A percentile compares a stretch with the other conserved stretches of the same genome.
phyloP scores from a whole-genome alignment of 2,797 vertebrate species.

The Leptatherina wallacei region DNA sequence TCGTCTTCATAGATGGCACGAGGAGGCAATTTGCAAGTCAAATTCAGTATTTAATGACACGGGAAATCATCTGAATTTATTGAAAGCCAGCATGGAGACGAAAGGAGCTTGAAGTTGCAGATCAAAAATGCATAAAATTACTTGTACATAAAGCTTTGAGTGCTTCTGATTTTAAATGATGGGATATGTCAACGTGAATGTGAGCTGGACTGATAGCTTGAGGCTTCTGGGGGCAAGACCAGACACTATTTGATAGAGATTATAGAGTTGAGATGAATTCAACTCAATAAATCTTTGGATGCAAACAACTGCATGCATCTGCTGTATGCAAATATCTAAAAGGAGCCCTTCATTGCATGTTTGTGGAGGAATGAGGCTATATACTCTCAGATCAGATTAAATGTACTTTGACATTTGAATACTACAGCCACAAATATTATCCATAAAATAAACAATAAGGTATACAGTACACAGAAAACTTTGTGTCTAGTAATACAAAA shows the following conservation, averaged over 20 bases:
- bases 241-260: slow-evolving; percentile 48
- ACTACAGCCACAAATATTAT: background rate
- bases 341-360: background rate
- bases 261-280: slow-evolving; percentile 38
- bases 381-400: background rate
- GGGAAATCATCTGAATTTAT: slow-evolving; percentile 76
- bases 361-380: background rate
- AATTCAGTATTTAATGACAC: slow-evolving; percentile 74
- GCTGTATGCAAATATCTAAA: background rate
- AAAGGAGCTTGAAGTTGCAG: slow-evolving; percentile 65
- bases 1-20: slow-evolving; percentile 58
- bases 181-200: slow-evolving; percentile 59
- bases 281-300: slow-evolving; percentile 16
- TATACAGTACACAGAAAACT: background rate
- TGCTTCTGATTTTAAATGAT: slow-evolving; percentile 62
- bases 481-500: background rate
- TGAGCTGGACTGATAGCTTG: slow-evolving; percentile 44
- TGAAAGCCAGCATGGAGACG: slow-evolving; percentile 66
- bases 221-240: slow-evolving; percentile 20
- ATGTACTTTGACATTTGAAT: background rate
- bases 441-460: background rate
- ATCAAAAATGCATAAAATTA: slow-evolving; percentile 72
- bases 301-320: slow-evolving; percentile 3
- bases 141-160: slow-evolving; percentile 62
- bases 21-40: slow-evolving; percentile 79